Conservation (phyloP, 2,888 invertebrate genomes). For the Drosophila falleni region DNA sequence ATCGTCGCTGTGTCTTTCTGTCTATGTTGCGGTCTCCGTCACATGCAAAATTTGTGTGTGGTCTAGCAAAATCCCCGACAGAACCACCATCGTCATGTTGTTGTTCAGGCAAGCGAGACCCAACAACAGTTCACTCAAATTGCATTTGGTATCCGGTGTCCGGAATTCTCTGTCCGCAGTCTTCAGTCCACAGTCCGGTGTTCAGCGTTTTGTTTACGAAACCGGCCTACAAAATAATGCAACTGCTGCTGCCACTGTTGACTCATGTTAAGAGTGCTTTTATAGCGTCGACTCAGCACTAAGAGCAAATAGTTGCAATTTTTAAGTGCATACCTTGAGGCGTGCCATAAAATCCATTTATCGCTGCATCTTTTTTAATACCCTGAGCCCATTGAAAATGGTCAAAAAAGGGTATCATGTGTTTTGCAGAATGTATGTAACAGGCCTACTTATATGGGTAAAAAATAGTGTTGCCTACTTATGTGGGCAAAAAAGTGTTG, state of each 20-base stretch:
- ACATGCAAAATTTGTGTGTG: conserved; percentile 75
- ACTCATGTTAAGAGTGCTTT: conserved; percentile 18
- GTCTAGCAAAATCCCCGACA: conserved; percentile 58
- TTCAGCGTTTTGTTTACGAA: conserved; percentile 57
- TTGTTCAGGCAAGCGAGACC: conserved; percentile 72
- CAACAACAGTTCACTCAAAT: conserved; percentile 79
- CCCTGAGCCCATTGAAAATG: no score
- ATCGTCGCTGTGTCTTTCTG: conserved; percentile 1
- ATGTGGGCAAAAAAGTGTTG: no score
- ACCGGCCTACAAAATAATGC: conserved; percentile 59
- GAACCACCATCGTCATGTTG: conserved; percentile 54
- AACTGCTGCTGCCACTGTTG: conserved; percentile 14
- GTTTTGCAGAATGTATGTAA: no score
- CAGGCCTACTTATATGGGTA: no score
- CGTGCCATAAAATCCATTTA: conserved; percentile 36
- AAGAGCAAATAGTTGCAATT: conserved; percentile 51
- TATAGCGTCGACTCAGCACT: conserved; percentile 37
- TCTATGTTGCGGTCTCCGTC: conserved; percentile 51
- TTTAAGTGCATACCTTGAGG: conserved; percentile 54
- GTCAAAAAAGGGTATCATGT: no score
- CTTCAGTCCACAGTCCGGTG: conserved; percentile 16
- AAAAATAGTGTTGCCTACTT: no score
- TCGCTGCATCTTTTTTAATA: conserved; percentile 13
- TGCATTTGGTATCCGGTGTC: conserved; percentile 70
- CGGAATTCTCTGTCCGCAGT: conserved; percentile 1